Base-by-base conservation (phyloP, 1,140 invertebrate genomes). In the Macrocentrus cingulum region DNA sequence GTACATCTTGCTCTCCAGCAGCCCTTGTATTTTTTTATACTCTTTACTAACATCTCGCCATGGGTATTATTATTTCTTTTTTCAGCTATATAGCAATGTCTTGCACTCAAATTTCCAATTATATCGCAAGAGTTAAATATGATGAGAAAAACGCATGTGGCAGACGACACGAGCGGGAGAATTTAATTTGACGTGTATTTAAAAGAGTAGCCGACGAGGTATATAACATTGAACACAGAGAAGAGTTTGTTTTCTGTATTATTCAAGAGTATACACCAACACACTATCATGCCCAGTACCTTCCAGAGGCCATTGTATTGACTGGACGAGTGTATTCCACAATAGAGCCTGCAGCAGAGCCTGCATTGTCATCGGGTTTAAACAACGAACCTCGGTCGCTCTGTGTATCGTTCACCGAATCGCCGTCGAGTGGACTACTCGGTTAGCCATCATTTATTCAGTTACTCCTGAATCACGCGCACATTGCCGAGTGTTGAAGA, bases 311-410 rank as follows among this genome's bases (percentile, higher is more conserved):
- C 62, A 67, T 68, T 71, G 65, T 70, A 56, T 36, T 41, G 45
- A 56, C 8, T 44, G 18, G 20, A 32, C 25, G n/a, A 37, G 15
- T 61, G 42, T 56, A 51, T 59, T 59, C 53, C 53, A 39, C 13
- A 60, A 66, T 64, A 52, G 54, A 58, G 61, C 57, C 50, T 56
- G 39, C 23, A 45, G 9, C 41, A 15, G 52, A 39, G 60, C 63
- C 61, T 62, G 70, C 66, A 76, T 79, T 79, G 75, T 77, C 72
- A 74, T 69, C 59, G 67, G 66, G 57, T 41, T 77, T 78, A 76
- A 77, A 76, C 73, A 79, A 75, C 66, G 60, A 65, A 59, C 56
- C 59, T 9, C 34, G 13, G 29, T 20, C n/a, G n/a, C n/a, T n/a
- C n/a, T n/a, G 37, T 53, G 37, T 56, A 45, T 57, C 39, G 37